A percentile compares a stretch with the other conserved stretches of the same genome.
Conservation (phyloP, 2,113 vertebrate species). For the Genyomyrus donnyi region DNA sequence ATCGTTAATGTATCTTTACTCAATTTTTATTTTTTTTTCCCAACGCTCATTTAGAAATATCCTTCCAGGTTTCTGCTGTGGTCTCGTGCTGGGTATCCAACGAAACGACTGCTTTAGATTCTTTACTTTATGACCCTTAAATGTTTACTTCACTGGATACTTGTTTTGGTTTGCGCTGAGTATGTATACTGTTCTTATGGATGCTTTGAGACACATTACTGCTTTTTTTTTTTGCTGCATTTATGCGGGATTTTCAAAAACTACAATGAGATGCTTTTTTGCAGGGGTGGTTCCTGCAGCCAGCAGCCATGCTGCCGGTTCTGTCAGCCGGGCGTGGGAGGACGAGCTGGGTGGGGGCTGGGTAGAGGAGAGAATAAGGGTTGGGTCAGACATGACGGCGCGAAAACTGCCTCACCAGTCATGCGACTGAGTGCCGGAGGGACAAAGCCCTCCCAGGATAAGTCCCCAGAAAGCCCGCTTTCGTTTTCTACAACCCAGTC, state of each 20-base stretch:
- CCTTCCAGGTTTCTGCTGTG: not conserved
- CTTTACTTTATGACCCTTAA: not conserved
- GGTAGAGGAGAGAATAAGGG: not conserved
- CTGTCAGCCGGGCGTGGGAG: not conserved
- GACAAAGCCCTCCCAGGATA: conserved; percentile 40
- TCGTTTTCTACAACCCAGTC: not conserved
- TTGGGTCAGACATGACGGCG: not conserved
- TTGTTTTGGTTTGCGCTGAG: not conserved
- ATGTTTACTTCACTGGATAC: not conserved
- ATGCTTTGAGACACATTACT: conserved; percentile 19
- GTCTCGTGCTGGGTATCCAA: not conserved
- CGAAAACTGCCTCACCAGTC: conserved; percentile 28
- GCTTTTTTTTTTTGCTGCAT: conserved; percentile 15
- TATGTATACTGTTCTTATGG: conserved; percentile 17
- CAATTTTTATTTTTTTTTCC: not conserved
- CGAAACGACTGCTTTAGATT: not conserved
- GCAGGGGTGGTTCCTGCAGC: not conserved
- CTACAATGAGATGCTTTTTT: not conserved
- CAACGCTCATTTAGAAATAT: not conserved
- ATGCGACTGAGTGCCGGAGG: conserved; percentile 39
- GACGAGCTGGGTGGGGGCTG: not conserved
- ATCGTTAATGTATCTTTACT: not conserved
- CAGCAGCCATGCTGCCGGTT: not conserved
- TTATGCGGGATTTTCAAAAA: conserved; percentile 2
- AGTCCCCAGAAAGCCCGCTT: conserved; percentile 14